Conservation (phyloP, 2,797 vertebrate species). For the Paguma larvata region DNA sequence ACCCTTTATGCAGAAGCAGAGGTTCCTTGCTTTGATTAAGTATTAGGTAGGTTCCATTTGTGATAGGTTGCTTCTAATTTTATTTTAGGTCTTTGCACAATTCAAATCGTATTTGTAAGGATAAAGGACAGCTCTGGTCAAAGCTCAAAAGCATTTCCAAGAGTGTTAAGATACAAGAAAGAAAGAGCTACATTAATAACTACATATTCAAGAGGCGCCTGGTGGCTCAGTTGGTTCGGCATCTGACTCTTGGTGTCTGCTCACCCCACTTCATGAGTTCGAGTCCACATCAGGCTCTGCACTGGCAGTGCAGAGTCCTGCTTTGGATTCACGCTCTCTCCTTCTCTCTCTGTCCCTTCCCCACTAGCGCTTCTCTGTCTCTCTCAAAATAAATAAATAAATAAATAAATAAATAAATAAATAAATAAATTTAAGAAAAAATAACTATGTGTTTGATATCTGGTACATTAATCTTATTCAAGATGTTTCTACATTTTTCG, state of each 20-base stretch:
- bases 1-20: slow-evolving; percentile 59
- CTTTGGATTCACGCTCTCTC: no score
- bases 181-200: not conserved
- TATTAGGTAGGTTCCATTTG: slow-evolving; percentile 55
- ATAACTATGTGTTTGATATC: not conserved
- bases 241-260: no score
- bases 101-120: slow-evolving; percentile 74
- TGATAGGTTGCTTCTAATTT: slow-evolving; percentile 68
- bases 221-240: no score
- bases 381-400: no score
- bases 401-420: no score
- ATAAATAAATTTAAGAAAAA: no score
- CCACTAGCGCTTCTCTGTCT: no score
- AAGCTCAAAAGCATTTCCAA: slow-evolving; percentile 77
- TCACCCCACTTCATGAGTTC: no score
- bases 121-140: slow-evolving; percentile 72
- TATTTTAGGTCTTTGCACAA: slow-evolving; percentile 63
- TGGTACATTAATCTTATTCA: slow-evolving; percentile 5
- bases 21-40: slow-evolving; percentile 63
- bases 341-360: no score
- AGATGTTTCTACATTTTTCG: not conserved
- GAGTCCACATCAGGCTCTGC: no score
- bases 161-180: slow-evolving; percentile 73
- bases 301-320: no score
- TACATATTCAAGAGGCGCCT: not conserved